These are phyloP conservation scores for Macrotus californicus DNA, from an alignment of 2,113 vertebrate genomes.

Conservation along the genomic window DNA sequence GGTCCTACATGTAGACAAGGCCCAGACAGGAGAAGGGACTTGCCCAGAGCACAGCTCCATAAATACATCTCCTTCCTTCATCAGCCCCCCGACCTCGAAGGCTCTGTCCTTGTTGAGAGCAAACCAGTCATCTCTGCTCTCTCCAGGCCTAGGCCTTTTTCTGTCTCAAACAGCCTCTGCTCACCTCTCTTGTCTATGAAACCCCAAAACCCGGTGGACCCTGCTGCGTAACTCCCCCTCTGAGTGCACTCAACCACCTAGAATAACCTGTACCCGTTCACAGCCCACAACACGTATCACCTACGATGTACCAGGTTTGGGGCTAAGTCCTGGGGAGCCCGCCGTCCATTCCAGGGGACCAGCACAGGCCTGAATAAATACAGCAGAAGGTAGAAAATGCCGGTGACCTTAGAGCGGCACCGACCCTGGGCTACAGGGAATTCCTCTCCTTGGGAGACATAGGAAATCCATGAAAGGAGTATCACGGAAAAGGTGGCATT, in stretches of 20 bases:
- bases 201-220: neutral
- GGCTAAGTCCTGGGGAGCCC: neutral
- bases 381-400: neutral
- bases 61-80: too few relatives aligned
- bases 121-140: neutral
- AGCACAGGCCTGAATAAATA: neutral
- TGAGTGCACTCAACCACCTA: too few relatives aligned
- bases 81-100: neutral
- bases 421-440: neutral
- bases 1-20: neutral
- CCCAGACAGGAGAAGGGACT: neutral
- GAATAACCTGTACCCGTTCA: neutral
- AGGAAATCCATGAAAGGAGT: neutral
- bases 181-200: neutral
- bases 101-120: neutral
- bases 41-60: neutral
- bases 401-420: neutral
- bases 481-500: neutral
- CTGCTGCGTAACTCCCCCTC: too few relatives aligned
- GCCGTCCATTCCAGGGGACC: neutral
- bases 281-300: accelerated
- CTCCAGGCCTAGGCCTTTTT: neutral
- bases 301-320: neutral
- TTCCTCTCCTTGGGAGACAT: neutral
- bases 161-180: neutral